Conservation (phyloP, 2,888 invertebrate genomes). For the Muscina levida region DNA sequence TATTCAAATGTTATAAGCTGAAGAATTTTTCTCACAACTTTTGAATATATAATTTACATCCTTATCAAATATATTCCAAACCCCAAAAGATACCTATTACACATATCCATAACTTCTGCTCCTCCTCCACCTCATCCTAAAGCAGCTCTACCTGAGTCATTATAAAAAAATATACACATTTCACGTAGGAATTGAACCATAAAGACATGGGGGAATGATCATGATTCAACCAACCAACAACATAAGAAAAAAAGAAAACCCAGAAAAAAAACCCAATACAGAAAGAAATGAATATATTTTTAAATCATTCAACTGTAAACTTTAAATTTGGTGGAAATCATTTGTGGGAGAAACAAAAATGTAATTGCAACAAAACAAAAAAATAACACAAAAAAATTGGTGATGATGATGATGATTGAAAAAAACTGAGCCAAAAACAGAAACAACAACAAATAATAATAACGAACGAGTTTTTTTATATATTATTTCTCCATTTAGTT, state of each 20-base stretch:
- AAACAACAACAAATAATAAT: neutral
- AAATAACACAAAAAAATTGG: constrained; percentile 32
- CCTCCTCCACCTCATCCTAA: neutral
- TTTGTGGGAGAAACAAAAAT: too few relatives aligned
- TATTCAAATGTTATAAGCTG: too few relatives aligned
- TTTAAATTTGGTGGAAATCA: constrained; percentile 41
- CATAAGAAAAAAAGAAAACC: neutral
- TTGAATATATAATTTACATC: too few relatives aligned
- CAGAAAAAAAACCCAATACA: too few relatives aligned
- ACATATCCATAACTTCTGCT: constrained; percentile 1
- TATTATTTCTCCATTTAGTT: constrained; percentile 44
- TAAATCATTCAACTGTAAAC: constrained; percentile 36
- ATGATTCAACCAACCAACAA: neutral
- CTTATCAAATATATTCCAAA: too few relatives aligned
- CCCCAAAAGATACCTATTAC: too few relatives aligned
- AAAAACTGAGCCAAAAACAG: neutral
- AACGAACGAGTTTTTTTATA: constrained; percentile 38
- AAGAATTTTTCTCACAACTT: too few relatives aligned
- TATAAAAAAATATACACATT: too few relatives aligned
- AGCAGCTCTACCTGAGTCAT: too few relatives aligned
- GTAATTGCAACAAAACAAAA: too few relatives aligned
- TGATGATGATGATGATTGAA: constrained; percentile 20
- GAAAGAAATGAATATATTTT: constrained; percentile 15
- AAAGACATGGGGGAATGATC: neutral
- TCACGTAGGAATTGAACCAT: constrained; percentile 28